Percentiles rank a stretch among this genome's conserved stretches.
Conservation (phyloP, 92 coral and sea anemone genomes). For the Zoanthus sociatus region DNA sequence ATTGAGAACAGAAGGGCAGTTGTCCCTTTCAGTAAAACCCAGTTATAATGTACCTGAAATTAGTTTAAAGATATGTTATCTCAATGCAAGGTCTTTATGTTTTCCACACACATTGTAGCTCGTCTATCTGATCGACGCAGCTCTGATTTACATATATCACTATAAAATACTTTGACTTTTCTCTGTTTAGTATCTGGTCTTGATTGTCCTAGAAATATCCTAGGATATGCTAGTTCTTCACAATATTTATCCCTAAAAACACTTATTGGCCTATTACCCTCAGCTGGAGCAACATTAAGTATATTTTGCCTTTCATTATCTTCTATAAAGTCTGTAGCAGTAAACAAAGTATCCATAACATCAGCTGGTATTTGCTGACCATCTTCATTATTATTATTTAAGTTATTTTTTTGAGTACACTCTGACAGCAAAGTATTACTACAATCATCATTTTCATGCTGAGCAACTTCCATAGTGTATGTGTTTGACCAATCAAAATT, state of each 20-base stretch:
- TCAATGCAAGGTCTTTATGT: too few species aligned
- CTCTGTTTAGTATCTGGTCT: not conserved
- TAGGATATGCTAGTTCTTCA: too few species aligned
- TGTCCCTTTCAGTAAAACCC: too few species aligned
- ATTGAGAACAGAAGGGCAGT: too few species aligned
- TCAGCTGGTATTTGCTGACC: not conserved
- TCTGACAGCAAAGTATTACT: not conserved
- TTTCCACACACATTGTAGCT: too few species aligned
- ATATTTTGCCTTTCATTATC: too few species aligned
- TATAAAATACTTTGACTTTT: not conserved
- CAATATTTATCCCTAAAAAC: not conserved
- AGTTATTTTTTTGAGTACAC: not conserved
- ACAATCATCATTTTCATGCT: not conserved
- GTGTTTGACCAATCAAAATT: not conserved
- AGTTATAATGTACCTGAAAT: too few species aligned
- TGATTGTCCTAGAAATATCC: not conserved
- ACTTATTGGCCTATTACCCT: not conserved
- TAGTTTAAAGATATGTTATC: too few species aligned
- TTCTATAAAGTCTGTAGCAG: too few species aligned
- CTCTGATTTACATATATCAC: not conserved
- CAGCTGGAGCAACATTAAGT: too few species aligned
- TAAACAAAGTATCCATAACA: not conserved
- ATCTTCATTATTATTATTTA: not conserved
- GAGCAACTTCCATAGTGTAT: conserved; percentile 1
- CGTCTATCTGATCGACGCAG: not conserved